Percentiles rank a stretch among this genome's conserved stretches.
phyloP scores from a whole-genome alignment of 2,797 vertebrate genomes.

The Protonibea diacanthus region DNA sequence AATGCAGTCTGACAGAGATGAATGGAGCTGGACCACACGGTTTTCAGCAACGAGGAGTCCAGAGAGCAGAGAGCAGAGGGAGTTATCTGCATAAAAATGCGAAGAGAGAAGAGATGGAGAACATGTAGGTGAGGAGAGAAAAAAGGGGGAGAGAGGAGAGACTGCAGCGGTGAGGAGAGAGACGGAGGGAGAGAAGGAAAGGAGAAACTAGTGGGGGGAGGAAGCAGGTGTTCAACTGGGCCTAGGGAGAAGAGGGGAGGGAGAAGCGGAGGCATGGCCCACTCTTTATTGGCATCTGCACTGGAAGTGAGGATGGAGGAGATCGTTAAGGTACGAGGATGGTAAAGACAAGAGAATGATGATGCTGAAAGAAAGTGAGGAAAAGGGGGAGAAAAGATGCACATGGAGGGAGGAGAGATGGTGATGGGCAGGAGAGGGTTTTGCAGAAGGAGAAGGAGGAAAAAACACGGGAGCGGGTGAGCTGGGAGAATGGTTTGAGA shows the following conservation, averaged over 20 bases:
- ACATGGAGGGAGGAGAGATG: neutral
- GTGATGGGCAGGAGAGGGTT: conserved; percentile 7
- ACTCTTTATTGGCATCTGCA: conserved; percentile 43
- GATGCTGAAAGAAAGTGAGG: neutral
- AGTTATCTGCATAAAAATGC: conserved; percentile 76
- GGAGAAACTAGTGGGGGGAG: conserved; percentile 9
- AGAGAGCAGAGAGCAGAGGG: conserved; percentile 52
- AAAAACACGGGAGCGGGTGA: neutral
- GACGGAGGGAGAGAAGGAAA: conserved; percentile 32
- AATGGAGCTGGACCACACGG: conserved; percentile 80
- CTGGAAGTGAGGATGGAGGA: conserved; percentile 19
- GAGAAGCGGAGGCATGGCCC: neutral
- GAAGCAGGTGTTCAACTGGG: conserved; percentile 43
- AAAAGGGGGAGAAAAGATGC: neutral
- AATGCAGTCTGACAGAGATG: conserved; percentile 85
- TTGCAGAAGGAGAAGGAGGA: conserved; percentile 1
- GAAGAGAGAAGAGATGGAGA: conserved; percentile 40
- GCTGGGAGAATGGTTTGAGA: conserved; percentile 25
- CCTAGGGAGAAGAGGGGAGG: neutral
- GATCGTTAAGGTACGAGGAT: conserved; percentile 34
- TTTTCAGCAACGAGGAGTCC: conserved; percentile 70
- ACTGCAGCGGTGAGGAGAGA: conserved; percentile 15
- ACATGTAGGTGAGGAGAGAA: conserved; percentile 42
- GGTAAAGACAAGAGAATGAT: conserved; percentile 26
- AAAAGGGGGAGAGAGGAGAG: conserved; percentile 18